phyloP scores from a whole-genome alignment of 2,888 invertebrate species.

The Dryobota labecula region DNA sequence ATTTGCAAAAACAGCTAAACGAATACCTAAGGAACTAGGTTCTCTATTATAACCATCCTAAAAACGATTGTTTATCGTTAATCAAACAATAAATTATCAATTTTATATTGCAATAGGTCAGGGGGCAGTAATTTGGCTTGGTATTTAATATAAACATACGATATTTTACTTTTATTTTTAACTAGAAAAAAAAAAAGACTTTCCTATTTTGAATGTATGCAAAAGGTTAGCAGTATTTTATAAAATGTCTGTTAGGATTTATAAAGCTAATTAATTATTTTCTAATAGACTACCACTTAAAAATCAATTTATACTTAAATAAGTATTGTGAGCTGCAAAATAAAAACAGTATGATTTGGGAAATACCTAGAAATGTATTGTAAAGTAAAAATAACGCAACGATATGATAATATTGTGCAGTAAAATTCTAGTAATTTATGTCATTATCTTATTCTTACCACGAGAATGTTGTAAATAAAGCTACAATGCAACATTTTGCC shows the following conservation, averaged over 20 bases:
- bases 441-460: background rate
- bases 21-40: constrained; percentile 32
- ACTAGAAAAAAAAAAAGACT: background rate
- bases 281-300: background rate
- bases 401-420: background rate
- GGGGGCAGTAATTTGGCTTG: background rate
- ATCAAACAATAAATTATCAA: constrained; percentile 30
- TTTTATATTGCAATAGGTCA: constrained; percentile 34
- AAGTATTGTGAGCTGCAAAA: background rate
- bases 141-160: constrained; percentile 14
- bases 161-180: background rate
- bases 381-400: background rate
- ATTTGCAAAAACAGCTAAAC: constrained; percentile 16
- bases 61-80: constrained; percentile 26
- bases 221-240: constrained; percentile 23
- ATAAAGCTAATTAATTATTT: constrained; percentile 5
- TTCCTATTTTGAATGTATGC: constrained; percentile 11
- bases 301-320: background rate
- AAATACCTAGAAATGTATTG: background rate
- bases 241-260: background rate
- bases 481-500: background rate
- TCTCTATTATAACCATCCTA: constrained; percentile 23
- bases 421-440: constrained; percentile 11
- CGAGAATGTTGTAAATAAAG: constrained; percentile 14
- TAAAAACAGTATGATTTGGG: background rate